Evolutionary conservation across 2,888 invertebrate genomes (phyloP), one percentile per base, ranked within the genome.

Genomic region (Germaria angustata): DNA sequence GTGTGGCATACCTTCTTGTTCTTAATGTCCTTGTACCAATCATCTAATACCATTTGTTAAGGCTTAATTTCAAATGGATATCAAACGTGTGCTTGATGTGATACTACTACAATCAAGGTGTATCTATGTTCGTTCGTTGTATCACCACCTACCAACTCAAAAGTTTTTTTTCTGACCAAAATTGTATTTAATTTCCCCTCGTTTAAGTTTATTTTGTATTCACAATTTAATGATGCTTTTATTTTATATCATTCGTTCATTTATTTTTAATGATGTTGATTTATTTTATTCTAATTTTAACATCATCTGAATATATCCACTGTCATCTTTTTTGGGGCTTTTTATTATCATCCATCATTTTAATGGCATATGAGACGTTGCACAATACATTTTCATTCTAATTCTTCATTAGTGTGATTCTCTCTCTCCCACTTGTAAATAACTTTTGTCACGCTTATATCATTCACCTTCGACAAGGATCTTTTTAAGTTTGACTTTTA

Each of bases 361-460:
- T 41, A 4, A 13, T 69, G 34, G 44, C 34, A 55, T 66, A n/a
- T 36, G 28, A 53, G 36, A 11, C 28, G 55, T 22, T 57, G 39
- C 49, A 63, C 46, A 32, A 49, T 72, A 46, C 53, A 44, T 46
- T 77, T 66, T 71, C 57, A 61, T 24, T 53, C 22, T 22, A 15
- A 44, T 34, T 59, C 57, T 77, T 57, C 7, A 6, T 66, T 32
- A 46, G 28, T 36, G n/a, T n/a, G n/a, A n/a, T n/a, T 55, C 51
- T 69, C n/a, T n/a, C 2, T 61, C 46, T 65, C n/a, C 34, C 66
- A 36, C 51, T 80, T 66, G 72, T 80, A 65, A 73, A 80, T 80
- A 80, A 73, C 65, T 46, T n/a, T 49, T 66, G 59, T 20, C 59
- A 68, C 36, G 44, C 65, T 73, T 68, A 66, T 53, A 36, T 55